These are phyloP conservation scores for Phocoena sinus DNA, from an alignment of 2,113 vertebrate species.

Conservation along the genomic window DNA sequence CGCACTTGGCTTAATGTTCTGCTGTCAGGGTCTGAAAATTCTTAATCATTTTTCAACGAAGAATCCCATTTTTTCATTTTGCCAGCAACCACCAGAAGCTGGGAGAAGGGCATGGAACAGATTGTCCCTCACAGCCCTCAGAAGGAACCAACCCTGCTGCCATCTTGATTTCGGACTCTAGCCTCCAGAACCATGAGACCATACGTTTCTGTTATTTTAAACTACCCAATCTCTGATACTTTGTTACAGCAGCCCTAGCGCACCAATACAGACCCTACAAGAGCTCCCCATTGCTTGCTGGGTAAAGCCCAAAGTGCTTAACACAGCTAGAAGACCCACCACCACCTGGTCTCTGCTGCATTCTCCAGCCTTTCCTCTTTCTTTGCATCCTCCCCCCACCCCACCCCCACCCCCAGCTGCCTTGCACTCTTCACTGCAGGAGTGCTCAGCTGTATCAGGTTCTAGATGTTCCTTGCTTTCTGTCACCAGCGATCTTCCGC, in stretches of 20 bases:
- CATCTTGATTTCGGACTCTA: background rate
- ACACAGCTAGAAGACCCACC: background rate
- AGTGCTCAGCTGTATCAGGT: background rate
- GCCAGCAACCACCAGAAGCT: background rate
- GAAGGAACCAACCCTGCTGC: background rate
- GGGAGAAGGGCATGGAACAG: background rate
- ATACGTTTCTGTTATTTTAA: background rate
- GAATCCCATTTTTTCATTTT: background rate
- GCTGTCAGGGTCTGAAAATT: background rate
- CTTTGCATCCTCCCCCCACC: too few relatives aligned
- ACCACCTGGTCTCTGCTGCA: background rate
- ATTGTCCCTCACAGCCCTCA: background rate
- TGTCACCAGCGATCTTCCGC: background rate
- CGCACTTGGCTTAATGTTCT: background rate
- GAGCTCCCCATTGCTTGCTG: background rate
- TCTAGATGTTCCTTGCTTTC: background rate
- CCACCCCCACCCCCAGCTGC: fast-evolving
- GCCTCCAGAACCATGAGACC: background rate
- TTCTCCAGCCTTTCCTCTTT: background rate
- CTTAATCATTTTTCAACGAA: background rate
- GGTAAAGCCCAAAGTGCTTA: background rate
- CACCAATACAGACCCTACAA: background rate
- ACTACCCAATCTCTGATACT: background rate
- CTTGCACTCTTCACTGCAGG: background rate
- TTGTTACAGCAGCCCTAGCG: background rate